Base-by-base conservation (phyloP, 2,888 invertebrate species). In the Terebella lapidaria region DNA sequence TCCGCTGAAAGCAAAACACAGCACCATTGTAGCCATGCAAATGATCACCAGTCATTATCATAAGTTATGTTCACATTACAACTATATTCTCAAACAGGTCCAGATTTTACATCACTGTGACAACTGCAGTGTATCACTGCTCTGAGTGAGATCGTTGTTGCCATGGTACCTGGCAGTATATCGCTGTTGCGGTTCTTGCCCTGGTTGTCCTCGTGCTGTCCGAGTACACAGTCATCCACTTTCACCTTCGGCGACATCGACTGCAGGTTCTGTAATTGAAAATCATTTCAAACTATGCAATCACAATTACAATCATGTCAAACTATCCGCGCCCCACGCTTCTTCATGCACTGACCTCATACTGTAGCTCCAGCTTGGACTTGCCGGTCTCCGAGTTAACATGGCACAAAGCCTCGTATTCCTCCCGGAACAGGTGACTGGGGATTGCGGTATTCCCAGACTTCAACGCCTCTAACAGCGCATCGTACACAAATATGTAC, bases 351-450 rank as follows among this genome's bases (percentile, higher is more conserved):
- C 49, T 22, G 10, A 77, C 77, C 66, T 77, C 70, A 70, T 72
- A 78, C 69, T 79, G 77, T 53, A 74, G 70, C 58, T 78, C 73
- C 42, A 78, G 63, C 58, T 72, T 51, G 4, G 75, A 72, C 64
- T 75, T 77, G 60, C 71, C 72, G 57, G 71, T 73, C 35, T 69
- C 67, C 3, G 68, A 66, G 54, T 79, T 73, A 57, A 68, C 25
- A 22, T 29, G 27, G 5, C 46, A 52, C 29, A 68, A 47, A 18
- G 55, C 46, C 5, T 54, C 57, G 51, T 58, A 68, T 22, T 56
- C n/a, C 22, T 51, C 54, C 27, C 54, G 5, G 56, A 69, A 69
- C n/a, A 63, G 57, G 1, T 63, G 60, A 29, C 65, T 65, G 1
- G 57, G 55, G 22, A 69, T 67, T 30, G 60, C 59, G 4, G 68